Base-by-base conservation (phyloP, 2,888 invertebrate genomes). In the Phyto melanocephala region DNA sequence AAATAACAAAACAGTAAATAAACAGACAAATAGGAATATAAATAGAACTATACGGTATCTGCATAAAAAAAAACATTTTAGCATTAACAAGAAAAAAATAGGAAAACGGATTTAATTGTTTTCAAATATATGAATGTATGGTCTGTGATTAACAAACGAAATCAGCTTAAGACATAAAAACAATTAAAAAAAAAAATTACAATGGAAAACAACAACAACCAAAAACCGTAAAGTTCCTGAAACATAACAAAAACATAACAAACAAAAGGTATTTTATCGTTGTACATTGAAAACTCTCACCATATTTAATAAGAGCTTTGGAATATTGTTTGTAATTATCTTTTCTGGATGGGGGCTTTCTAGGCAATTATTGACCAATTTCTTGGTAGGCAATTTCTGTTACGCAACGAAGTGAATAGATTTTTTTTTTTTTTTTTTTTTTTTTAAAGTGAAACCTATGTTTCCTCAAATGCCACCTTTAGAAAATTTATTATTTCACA, bases 61-160 rank as follows among this genome's bases (percentile, higher is more conserved):
- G n/a, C n/a, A n/a, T n/a, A n/a, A n/a, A n/a, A n/a, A n/a, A n/a
- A n/a, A n/a, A n/a, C n/a, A n/a, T n/a, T n/a, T n/a, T n/a, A n/a
- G n/a, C n/a, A n/a, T n/a, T n/a, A n/a, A n/a, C n/a, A n/a, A n/a
- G 6, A 28, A 28, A 6, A 63, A 62, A 63, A 74, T 54, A 74
- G 68, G 68, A 54, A 63, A 74, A 47, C 74, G 54, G 47, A 74
- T 47, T 68, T 54, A 45, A 65, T 65, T 28, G n/a, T 40, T 67
- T 13, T 33, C 13, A 15, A 47, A 17, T 35, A 47, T 33, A 24
- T 56, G 8, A 35, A 58, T 11, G 42, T 54, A 7, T 22, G n/a
- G 0, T 50, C 8, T 50, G 3, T 50, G 47, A n/a, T 3, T 35
- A n/a, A 13, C 7, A 40, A 37, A 60, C 33, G 35, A 47, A 28